Base-by-base conservation (phyloP, 2,113 vertebrate genomes). In the Micromys minutus region DNA sequence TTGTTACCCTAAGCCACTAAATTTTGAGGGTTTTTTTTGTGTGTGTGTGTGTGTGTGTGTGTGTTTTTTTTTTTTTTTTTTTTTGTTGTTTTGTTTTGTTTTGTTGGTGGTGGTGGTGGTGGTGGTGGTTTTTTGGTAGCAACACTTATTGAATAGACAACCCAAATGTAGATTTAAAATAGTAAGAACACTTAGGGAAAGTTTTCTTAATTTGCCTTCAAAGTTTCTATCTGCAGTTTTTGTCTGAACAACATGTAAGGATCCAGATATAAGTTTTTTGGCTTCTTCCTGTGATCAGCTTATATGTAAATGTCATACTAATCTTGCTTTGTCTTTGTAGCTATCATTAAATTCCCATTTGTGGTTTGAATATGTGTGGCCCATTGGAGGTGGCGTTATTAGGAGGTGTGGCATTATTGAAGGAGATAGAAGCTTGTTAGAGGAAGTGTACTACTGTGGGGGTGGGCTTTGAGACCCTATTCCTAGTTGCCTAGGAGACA, bases 191-290 rank as follows among this genome's bases (percentile, higher is more conserved):
- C 13, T 15, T 26, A 65, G 8, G 39, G 55, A 72, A 91, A 91
- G 52, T 88, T 39, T 80, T 39, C 72, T 92, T 72, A 26, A 80
- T 74, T 94, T 94, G n/a, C 21, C 71, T 94, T 93, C 65, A 76
- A 52, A 55, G 79, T 80, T 87, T 15, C 47, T 87, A 67, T 81
- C 77, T 80, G 50, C 61, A 84, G 29, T 65, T 65, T 65, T 65
- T 65, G 34, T 65, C n/a, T 88, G 4, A 96, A 88, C 12, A 65
- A 81, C 84, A 77, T 55, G 15, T 90, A 26, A 88, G 88, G 71
- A 93, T 83, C 36, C 4, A 71, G 59, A 63, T 24, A 79, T 71
- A 90, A 65, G 75, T 80, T 76, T 3, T 39, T 90, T 94, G 79
- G 81, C 10, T 88, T 75, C 16, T 84, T 75, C 8, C 29, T 83